phyloP scores from a whole-genome alignment of 2,888 invertebrate genomes.

The Leptinotarsa tumamoca region DNA sequence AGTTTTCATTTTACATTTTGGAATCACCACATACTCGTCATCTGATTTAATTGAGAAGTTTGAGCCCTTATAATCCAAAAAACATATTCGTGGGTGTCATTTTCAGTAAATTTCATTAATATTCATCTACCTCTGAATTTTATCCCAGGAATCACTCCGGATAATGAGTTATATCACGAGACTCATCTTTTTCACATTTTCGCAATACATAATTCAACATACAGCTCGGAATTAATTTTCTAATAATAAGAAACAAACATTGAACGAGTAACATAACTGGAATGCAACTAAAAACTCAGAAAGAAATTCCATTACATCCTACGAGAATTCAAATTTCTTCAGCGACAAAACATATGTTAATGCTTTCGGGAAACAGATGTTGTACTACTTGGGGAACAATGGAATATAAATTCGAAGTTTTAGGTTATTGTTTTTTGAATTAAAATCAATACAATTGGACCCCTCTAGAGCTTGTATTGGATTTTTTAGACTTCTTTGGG shows the following conservation, averaged over 20 bases:
- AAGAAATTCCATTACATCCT: slow-evolving; percentile 42
- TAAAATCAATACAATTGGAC: slow-evolving; percentile 20
- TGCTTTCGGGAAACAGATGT: slow-evolving; percentile 53
- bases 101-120: slow-evolving; percentile 6
- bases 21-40: too few species aligned
- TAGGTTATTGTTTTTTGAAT: slow-evolving; percentile 34
- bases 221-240: slow-evolving; percentile 10
- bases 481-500: slow-evolving; percentile 13
- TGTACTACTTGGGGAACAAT: slow-evolving; percentile 55
- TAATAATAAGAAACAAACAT: not conserved
- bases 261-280: not conserved
- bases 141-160: not conserved
- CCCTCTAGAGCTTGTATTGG: not conserved
- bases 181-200: not conserved
- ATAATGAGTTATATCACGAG: slow-evolving; percentile 1
- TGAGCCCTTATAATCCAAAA: not conserved
- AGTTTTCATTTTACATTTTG: too few species aligned
- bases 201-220: slow-evolving; percentile 9
- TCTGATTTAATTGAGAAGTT: too few species aligned
- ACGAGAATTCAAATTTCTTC: slow-evolving; percentile 50
- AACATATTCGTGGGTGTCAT: slow-evolving; percentile 11
- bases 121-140: not conserved
- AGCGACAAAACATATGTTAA: slow-evolving; percentile 57
- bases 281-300: slow-evolving; percentile 28
- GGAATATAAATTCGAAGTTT: slow-evolving; percentile 52